Base-by-base conservation (phyloP, 2,888 invertebrate species). In the Melinopterus prodromus region DNA sequence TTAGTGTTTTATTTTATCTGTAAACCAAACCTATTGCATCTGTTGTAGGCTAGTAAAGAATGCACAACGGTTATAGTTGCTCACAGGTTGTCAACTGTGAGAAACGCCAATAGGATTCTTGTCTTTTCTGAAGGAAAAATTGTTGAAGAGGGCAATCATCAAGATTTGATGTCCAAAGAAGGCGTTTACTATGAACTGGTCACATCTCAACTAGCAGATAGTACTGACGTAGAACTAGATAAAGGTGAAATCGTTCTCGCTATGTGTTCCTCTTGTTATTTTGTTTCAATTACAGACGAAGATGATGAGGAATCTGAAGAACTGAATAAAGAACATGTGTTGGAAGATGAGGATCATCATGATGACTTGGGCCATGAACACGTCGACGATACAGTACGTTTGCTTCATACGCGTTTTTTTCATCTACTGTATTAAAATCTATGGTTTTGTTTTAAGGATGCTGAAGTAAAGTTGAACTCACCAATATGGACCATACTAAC, bases 21-120 rank as follows among this genome's bases (percentile, higher is more conserved):
- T 74, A 35, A 69, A 16, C 15, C 5, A 70, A 69, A n/a, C 71
- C 35, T 15, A 77, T 38, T 3, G 12, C 16, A 70, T 16, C 7
- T 71, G 14, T 77, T 86, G 86, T 36, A 94, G 93, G 94, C 93
- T 3, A 93, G 94, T 85, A 90, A 93, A 90, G 94, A 94, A 75
- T 91, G 95, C 77, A 96, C 96, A 0, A 96, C 96, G 0, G 91
- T 96, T 14, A 94, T 96, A 16, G 94, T 96, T 9, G 96, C 96
- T 0, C 96, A 96, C 87, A 91, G 95, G 78, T 89, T 96, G 16
- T 92, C 95, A 0, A 95, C 95, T 0, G 95, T 96, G 79, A 90
- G 94, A 78, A 92, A 92, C 81, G 95, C 95, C 0, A 93, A 95
- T 86, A 90, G 93, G 83, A 95, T 96, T 84, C 92, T 95, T 81